Base-by-base conservation (phyloP, 2,888 invertebrate genomes). In the Spisula solida region DNA sequence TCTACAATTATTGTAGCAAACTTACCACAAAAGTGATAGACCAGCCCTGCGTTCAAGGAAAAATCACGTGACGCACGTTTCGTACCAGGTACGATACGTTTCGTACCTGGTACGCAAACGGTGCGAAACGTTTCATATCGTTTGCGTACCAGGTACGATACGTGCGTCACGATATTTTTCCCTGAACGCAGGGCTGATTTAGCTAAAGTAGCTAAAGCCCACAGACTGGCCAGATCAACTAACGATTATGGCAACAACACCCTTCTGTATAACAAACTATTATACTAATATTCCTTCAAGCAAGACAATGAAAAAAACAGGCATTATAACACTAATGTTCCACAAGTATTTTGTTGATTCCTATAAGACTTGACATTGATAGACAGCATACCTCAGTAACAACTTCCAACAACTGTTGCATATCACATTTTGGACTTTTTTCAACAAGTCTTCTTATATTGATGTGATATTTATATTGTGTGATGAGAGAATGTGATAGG, bases 281-380 rank as follows among this genome's bases (percentile, higher is more conserved):
- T 66, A 66, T 25, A n/a, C 6, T 66, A 66, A 66, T n/a, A n/a
- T 25, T 66, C 60, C 60, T 66, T 66, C 60, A 66, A 66, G 60
- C 60, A 66, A 66, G 60, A 25, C 60, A 66, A 66, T 66, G 60
- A 8, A 66, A 66, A 66, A 66, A 66, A 2, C 25, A 66, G 60
- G 60, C 60, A 25, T n/a, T 66, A n/a, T 25, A 25, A 66, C 25
- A 66, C 60, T 66, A n/a, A 66, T 66, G 10, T 66, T 25, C 60
- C 60, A 66, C n/a, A 66, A 66, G 60, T 66, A 66, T 66, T 41
- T 66, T 66, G 60, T 66, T 66, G 60, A 66, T 66, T 66, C n/a
- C 60, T 4, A 25, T 25, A 25, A 8, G 60, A 66, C n/a, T 25
- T 25, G 60, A 66, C 60, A 66, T 66, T 66, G 60, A 66, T 66